Evolutionary conservation across 2,113 vertebrate genomes (phyloP).

Genomic region (Nothoprocta pentlandii): DNA sequence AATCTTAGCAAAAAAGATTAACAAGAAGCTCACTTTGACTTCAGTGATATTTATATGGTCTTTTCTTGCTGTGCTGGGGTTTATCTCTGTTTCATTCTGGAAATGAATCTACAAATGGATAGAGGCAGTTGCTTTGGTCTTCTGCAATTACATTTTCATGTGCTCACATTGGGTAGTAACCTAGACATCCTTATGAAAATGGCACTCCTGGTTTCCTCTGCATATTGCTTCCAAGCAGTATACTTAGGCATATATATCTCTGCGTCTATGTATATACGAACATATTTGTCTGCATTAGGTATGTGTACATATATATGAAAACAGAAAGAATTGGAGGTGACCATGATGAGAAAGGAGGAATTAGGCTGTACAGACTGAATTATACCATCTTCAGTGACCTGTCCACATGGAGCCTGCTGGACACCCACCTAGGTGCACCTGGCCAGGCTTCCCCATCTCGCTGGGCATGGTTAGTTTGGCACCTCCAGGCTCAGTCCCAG

Average conservation of each 20-base stretch:
- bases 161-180: background rate
- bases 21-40: background rate
- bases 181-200: background rate
- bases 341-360: background rate
- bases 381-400: background rate
- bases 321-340: background rate
- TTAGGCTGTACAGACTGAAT: background rate
- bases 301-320: background rate
- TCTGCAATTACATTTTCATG: background rate
- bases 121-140: background rate
- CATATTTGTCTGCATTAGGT: background rate
- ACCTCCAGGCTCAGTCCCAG: background rate
- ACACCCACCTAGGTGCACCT: rapidly evolving
- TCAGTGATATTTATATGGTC: background rate
- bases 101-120: background rate
- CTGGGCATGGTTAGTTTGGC: background rate
- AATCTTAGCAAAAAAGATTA: background rate
- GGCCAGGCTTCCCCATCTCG: background rate
- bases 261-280: background rate
- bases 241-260: background rate
- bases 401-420: background rate
- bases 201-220: background rate
- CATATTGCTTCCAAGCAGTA: background rate
- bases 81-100: background rate
- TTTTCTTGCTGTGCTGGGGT: background rate